Evolutionary conservation across 2,797 vertebrate genomes (phyloP).

Genomic region (Lagorchestes hirsutus): DNA sequence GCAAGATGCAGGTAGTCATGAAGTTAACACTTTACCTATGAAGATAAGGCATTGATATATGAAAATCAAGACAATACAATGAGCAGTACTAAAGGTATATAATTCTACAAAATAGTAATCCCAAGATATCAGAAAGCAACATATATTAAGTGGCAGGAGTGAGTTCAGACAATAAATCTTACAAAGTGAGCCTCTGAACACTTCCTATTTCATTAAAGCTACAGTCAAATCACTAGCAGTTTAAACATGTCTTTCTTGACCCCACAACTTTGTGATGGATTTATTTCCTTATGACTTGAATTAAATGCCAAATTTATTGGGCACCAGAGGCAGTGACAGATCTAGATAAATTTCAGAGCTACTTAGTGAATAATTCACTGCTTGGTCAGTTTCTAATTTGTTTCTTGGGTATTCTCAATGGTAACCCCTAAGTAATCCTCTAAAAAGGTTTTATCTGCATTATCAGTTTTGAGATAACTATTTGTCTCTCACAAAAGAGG

Average conservation of each 20-base stretch:
- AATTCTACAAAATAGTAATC: background rate
- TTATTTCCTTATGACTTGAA: background rate
- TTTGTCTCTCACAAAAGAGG: background rate
- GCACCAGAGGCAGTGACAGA: background rate
- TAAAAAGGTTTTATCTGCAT: background rate
- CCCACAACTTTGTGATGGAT: background rate
- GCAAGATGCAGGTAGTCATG: background rate
- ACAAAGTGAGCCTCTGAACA: background rate
- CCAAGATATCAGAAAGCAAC: background rate
- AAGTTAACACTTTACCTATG: background rate
- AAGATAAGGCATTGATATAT: background rate
- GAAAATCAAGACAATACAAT: background rate
- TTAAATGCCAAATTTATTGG: background rate
- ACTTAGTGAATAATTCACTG: background rate
- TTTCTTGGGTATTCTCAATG: background rate
- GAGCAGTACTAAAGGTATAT: background rate
- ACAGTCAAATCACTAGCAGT: background rate
- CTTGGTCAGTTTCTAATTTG: background rate
- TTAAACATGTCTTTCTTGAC: background rate
- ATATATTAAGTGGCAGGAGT: background rate
- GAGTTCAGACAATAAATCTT: background rate
- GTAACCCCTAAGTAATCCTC: background rate
- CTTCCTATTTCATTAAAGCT: background rate
- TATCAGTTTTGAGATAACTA: background rate
- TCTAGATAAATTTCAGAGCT: background rate